Conservation (phyloP, 2,113 vertebrate genomes). For the Neolamprologus hecqui region DNA sequence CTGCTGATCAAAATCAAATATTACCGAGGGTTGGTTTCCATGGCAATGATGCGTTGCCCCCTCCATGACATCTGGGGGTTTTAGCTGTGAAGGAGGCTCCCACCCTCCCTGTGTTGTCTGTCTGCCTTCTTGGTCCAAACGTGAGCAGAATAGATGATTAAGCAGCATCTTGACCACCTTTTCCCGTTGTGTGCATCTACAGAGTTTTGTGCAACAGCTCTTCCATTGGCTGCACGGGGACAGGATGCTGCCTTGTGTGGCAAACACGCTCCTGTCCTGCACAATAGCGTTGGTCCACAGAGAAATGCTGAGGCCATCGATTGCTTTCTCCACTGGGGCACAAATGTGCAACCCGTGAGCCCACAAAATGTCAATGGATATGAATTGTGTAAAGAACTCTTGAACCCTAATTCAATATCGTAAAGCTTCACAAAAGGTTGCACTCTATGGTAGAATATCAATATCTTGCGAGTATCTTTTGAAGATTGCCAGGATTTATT, state of each 20-base stretch:
- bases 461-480: not conserved
- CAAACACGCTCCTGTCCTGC: not conserved
- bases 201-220: not conserved
- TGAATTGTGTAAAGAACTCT: conserved; percentile 37
- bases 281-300: not conserved
- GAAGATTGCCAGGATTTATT: not conserved
- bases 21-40: conserved; percentile 43
- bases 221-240: not conserved
- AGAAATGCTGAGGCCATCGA: conserved; percentile 38
- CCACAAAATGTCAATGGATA: conserved; percentile 48
- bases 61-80: conserved; percentile 44
- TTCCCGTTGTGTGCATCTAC: conserved; percentile 17
- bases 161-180: conserved; percentile 20
- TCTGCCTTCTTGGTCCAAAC: not conserved
- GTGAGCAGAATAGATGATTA: conserved; percentile 46
- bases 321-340: conserved; percentile 20
- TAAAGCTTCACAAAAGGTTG: conserved; percentile 21
- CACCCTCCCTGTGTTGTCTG: not conserved
- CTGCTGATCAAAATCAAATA: conserved; percentile 41
- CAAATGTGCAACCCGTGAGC: conserved; percentile 15
- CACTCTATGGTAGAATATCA: not conserved
- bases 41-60: conserved; percentile 31
- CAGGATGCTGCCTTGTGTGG: not conserved
- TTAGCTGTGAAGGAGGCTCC: not conserved
- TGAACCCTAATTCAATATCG: conserved; percentile 43